Evolutionary conservation across 2,888 invertebrate genomes (phyloP).

Genomic region (Noctua janthe): DNA sequence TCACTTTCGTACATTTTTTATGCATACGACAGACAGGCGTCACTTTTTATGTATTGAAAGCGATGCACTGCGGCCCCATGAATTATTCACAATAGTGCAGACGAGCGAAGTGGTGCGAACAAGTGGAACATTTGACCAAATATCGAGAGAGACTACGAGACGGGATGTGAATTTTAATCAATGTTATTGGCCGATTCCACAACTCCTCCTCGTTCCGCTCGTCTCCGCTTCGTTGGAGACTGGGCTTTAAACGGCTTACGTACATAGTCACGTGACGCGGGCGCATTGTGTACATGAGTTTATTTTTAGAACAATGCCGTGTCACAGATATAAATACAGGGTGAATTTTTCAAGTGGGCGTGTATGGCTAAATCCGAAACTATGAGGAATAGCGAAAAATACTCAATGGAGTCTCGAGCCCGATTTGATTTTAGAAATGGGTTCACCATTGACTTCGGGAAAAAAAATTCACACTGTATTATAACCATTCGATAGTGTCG

Average conservation of each 20-base stretch:
- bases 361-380: no score
- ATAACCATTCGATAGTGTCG: no score
- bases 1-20: neutral
- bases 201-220: neutral
- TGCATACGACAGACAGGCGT: neutral
- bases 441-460: no score
- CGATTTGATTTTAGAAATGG: no score
- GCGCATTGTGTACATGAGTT: constrained; percentile 19
- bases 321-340: neutral
- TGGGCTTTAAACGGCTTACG: constrained; percentile 42
- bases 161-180: neutral
- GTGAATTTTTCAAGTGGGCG: no score
- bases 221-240: neutral
- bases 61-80: neutral
- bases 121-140: neutral
- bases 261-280: constrained; percentile 15
- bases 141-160: neutral
- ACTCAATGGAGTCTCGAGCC: no score
- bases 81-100: neutral
- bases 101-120: neutral
- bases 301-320: constrained; percentile 46
- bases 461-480: no score
- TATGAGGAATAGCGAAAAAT: no score
- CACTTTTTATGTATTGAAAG: neutral
- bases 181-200: neutral